Percentiles rank a stretch among this genome's conserved stretches.
Conservation (phyloP, 2,797 vertebrate species). For the Urocyon cinereoargenteus region DNA sequence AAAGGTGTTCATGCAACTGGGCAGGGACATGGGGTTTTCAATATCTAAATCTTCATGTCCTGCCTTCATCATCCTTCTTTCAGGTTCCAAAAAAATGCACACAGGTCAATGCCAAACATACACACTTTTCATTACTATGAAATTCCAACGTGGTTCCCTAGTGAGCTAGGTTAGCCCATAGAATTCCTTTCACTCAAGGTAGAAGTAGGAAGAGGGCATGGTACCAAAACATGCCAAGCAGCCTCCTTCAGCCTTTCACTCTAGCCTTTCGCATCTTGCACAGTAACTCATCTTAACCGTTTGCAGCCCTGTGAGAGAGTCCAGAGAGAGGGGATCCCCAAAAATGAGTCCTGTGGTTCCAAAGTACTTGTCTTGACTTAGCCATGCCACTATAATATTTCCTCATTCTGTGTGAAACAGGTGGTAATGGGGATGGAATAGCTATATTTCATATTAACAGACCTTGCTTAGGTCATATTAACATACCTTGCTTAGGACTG, state of each 20-base stretch:
- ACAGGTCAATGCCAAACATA: background rate
- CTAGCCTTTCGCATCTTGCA: background rate
- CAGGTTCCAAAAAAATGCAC: background rate
- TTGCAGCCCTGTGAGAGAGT: background rate
- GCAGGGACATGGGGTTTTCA: background rate
- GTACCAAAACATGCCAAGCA: background rate
- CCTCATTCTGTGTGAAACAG: background rate
- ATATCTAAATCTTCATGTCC: background rate
- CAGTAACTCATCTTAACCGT: background rate
- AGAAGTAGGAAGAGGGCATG: background rate
- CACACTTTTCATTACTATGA: background rate
- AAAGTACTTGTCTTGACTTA: background rate
- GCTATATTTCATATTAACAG: background rate
- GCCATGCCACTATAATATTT: background rate
- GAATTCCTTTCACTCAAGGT: background rate
- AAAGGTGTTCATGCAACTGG: background rate
- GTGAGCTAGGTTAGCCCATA: background rate
- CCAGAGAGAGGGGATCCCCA: background rate
- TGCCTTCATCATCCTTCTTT: background rate
- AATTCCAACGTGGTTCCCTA: background rate
- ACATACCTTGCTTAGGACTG: background rate
- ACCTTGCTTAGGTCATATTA: background rate
- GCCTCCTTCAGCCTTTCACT: background rate
- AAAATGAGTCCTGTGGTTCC: background rate
- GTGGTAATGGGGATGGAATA: rapidly evolving